Conservation (phyloP, 23 tunicate genomes). For the Oikopleura vanhoeffeni region DNA sequence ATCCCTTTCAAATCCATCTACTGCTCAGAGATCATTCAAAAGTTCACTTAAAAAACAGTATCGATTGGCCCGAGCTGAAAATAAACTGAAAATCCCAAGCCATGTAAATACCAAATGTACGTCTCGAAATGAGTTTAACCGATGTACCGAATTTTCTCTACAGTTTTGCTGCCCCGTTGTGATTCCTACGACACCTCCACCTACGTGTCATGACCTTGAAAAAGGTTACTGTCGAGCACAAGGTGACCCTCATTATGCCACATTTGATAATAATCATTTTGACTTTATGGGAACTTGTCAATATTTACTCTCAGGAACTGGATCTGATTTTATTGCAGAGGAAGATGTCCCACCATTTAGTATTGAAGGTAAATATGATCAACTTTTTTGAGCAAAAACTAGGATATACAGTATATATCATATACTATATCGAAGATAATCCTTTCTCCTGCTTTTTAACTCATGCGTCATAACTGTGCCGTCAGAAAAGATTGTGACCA, state of each 20-base stretch:
- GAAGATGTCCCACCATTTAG: neutral
- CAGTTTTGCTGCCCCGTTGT: neutral
- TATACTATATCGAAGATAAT: too few species aligned
- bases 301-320: slow-evolving; percentile 14
- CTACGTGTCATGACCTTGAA: neutral
- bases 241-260: slow-evolving; percentile 27
- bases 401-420: too few species aligned
- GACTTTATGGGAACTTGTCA: slow-evolving; percentile 28
- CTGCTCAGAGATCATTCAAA: too few species aligned
- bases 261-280: slow-evolving; percentile 13
- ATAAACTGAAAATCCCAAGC: neutral
- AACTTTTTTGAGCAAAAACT: too few species aligned
- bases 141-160: neutral
- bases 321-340: neutral
- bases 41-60: too few species aligned
- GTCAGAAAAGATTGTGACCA: too few species aligned
- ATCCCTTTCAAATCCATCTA: too few species aligned
- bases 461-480: too few species aligned
- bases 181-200: neutral
- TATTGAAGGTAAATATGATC: too few species aligned
- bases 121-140: neutral
- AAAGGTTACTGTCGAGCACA: slow-evolving; percentile 16
- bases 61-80: neutral
- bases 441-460: too few species aligned
- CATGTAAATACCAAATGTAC: neutral